A percentile compares a stretch with the other conserved stretches of the same genome.
Evolutionary conservation across 2,113 vertebrate species (phyloP).

Genomic region (Mugil cephalus): DNA sequence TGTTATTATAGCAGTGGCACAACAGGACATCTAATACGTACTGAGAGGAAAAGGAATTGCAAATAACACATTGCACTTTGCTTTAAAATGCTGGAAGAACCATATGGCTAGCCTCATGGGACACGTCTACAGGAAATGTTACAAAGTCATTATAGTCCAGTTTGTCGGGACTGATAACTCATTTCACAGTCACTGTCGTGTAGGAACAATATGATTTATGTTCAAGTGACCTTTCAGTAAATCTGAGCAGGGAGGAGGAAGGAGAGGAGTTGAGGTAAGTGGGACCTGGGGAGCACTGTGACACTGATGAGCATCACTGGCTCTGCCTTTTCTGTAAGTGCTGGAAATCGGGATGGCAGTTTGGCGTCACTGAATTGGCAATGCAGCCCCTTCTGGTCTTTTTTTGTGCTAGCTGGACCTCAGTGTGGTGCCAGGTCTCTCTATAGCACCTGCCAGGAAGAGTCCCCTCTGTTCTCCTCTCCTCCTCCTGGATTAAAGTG

Average conservation of each 20-base stretch:
- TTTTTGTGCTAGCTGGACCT: conserved; percentile 40
- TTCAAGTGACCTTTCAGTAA: conserved; percentile 7
- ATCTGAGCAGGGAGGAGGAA: background rate
- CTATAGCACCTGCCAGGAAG: conserved; percentile 39
- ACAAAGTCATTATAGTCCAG: background rate
- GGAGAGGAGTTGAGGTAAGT: conserved; percentile 24
- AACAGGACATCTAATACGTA: conserved; percentile 38
- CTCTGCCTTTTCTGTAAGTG: conserved; percentile 11
- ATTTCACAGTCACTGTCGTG: background rate
- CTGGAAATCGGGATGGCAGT: conserved; percentile 62
- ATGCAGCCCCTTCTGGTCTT: conserved; percentile 38
- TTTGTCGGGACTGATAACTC: background rate
- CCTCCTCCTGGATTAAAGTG: conserved; percentile 1
- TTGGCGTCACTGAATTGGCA: conserved; percentile 32
- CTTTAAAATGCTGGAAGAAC: conserved; percentile 8
- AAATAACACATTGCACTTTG: conserved; percentile 34
- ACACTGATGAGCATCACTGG: conserved; percentile 32
- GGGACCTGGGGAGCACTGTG: conserved; percentile 6
- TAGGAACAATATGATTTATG: background rate
- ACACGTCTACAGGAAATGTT: background rate
- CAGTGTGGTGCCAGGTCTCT: conserved; percentile 30
- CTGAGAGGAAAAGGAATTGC: conserved; percentile 35
- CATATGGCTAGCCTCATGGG: background rate
- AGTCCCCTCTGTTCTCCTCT: background rate
- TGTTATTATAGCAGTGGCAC: conserved; percentile 34